Conservation (phyloP, 2,888 invertebrate species). For the Podotricha telesiphe region DNA sequence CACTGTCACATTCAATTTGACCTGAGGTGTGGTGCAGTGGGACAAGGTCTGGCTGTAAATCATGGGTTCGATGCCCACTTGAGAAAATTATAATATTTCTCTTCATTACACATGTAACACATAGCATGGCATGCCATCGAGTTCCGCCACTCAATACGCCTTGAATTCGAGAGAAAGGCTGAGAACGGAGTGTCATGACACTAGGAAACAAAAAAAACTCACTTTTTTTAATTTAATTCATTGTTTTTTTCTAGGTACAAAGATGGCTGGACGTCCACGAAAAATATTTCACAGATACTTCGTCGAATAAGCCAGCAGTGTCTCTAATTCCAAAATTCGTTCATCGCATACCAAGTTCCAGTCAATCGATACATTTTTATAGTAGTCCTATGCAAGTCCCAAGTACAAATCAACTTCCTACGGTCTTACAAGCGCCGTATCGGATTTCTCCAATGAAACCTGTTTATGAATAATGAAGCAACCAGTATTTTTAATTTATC, state of each 20-base stretch:
- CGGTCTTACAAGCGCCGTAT: slow-evolving; percentile 38
- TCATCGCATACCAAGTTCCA: slow-evolving; percentile 31
- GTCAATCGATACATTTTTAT: slow-evolving; percentile 32
- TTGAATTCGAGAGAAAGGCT: too few species aligned
- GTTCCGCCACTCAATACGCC: too few species aligned
- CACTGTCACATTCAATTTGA: too few species aligned
- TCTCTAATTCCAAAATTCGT: slow-evolving; percentile 13
- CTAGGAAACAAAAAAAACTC: too few species aligned
- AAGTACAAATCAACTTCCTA: slow-evolving; percentile 29
- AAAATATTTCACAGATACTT: slow-evolving; percentile 46
- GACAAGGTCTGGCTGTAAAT: too few species aligned
- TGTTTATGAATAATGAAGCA: slow-evolving; percentile 11
- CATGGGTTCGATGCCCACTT: too few species aligned
- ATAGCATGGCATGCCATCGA: too few species aligned
- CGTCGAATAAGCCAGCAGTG: not conserved
- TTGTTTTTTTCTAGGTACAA: slow-evolving; percentile 46
- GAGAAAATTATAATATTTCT: too few species aligned
- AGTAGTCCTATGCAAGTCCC: slow-evolving; percentile 16
- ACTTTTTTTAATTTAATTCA: too few species aligned
- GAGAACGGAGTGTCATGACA: too few species aligned
- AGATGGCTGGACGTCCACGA: slow-evolving; percentile 51
- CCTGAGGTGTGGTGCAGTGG: too few species aligned
- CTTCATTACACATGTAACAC: too few species aligned
- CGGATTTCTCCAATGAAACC: slow-evolving; percentile 42
- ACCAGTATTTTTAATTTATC: slow-evolving; percentile 15